A percentile compares a stretch with the other conserved stretches of the same genome.
phyloP scores from a whole-genome alignment of 2,888 invertebrate species.

The Diplazon laetatorius region DNA sequence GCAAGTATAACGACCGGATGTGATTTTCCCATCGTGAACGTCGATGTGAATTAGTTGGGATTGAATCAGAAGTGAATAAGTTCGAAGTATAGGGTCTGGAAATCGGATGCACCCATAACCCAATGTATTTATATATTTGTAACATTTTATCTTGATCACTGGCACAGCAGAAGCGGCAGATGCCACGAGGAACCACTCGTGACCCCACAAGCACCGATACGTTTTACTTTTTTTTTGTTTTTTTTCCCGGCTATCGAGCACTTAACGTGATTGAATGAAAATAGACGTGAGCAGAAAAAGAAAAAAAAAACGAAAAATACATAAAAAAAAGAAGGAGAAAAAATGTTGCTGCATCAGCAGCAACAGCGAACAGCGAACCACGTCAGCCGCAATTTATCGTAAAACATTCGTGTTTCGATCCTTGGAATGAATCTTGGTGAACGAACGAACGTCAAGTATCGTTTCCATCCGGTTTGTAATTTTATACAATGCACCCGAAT shows the following conservation, averaged over 20 bases:
- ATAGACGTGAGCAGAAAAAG: constrained; percentile 19
- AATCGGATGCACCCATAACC: not conserved
- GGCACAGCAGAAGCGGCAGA: constrained; percentile 29
- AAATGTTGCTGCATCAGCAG: constrained; percentile 21
- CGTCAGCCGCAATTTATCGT: constrained; percentile 58
- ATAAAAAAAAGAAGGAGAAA: not conserved
- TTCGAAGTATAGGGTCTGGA: not conserved
- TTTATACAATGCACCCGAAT: not conserved
- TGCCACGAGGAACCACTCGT: constrained; percentile 9
- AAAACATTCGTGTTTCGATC: constrained; percentile 9
- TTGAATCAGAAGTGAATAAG: too few relatives aligned
- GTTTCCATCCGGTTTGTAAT: not conserved
- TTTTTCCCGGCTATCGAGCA: constrained; percentile 57
- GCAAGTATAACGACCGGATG: too few relatives aligned
- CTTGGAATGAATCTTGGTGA: constrained; percentile 3
- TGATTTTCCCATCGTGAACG: too few relatives aligned
- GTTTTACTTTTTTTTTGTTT: too few relatives aligned
- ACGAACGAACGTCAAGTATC: not conserved
- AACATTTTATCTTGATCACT: constrained; percentile 38
- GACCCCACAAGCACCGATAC: constrained; percentile 15
- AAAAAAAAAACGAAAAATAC: constrained; percentile 1
- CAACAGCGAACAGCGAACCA: too few relatives aligned
- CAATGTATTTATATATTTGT: constrained; percentile 34
- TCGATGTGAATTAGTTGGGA: not conserved
- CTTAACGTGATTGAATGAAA: constrained; percentile 61